Evolutionary conservation across 2,113 vertebrate genomes (phyloP).

Genomic region (Oxyruncus cristatus): DNA sequence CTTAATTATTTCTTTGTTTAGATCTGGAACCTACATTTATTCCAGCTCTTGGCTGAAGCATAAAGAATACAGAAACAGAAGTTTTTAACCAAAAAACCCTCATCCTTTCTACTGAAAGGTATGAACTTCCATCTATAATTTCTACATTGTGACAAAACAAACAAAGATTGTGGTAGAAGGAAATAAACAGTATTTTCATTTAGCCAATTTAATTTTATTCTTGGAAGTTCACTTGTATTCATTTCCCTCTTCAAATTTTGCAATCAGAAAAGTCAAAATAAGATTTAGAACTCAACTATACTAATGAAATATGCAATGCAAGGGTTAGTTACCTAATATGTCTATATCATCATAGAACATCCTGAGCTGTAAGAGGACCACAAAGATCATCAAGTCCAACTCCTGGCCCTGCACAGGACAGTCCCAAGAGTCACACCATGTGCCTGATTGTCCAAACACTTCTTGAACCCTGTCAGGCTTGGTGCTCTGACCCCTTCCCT

Average conservation of each 20-base stretch:
- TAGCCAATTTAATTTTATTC: background rate
- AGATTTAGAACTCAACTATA: background rate
- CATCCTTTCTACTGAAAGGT: background rate
- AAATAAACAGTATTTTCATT: background rate
- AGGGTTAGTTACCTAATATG: background rate
- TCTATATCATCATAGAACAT: background rate
- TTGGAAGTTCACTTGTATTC: background rate
- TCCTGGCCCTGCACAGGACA: background rate
- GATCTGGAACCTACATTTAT: background rate
- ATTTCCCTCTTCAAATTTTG: background rate
- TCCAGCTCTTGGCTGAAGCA: background rate
- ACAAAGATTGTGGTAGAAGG: background rate
- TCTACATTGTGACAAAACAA: background rate
- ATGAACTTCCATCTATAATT: background rate
- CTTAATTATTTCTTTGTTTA: conserved; percentile 36
- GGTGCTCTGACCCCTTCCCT: background rate
- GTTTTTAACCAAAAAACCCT: background rate
- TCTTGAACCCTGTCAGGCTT: background rate
- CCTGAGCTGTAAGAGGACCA: background rate
- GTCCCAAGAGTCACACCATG: too few relatives aligned
- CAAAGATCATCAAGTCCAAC: background rate
- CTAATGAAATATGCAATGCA: background rate
- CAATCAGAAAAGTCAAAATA: background rate
- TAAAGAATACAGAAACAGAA: background rate
- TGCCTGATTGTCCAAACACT: background rate